Base-by-base conservation (phyloP, 2,113 vertebrate genomes). In the Microcebus murinus region DNA sequence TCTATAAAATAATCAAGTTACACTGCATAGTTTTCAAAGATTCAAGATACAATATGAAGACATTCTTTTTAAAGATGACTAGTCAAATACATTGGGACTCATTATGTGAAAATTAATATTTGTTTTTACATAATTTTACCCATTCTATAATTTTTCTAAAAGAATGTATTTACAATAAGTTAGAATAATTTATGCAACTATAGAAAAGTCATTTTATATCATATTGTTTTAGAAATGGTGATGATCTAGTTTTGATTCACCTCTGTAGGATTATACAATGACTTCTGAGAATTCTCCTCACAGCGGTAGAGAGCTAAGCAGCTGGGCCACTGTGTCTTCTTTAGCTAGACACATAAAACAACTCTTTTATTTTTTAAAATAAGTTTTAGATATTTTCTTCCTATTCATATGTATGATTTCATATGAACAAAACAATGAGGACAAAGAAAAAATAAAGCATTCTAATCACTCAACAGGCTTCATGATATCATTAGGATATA, bases 271-370 rank as follows among this genome's bases (percentile, higher is more conserved):
- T 76, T 17, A 18, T 17, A 7, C 0, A 65, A 14, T 48, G 11
- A 18, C 3, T 57, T 39, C 1, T 74, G 31, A 17, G 3, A 20
- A 90, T 73, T 81, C 13, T 76, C 39, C 39, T 29, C 36, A 0
- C 13, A 13, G 13, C 45, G 0, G 3, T 25, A 20, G 0, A 83
- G 8, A 21, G 14, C 1, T 83, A 48, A 61, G 8, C 4, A 76
- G 21, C 9, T 20, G 17, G 0, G 1, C 6, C 0, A 12, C 23
- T 68, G 61, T 25, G 87, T 70, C 6, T 2, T 20, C 21, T 52
- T 68, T 45, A 68, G 27, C 5, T 29, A 61, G 11, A 59, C 15
- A 80, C 17, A 45, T 39, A 59, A 45, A 50, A 50, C 1, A 23
- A 20, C 4, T 42, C 2, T 80, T 84, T 68, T 6, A 61, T 81